Evolutionary conservation across 2,113 vertebrate genomes (phyloP), one percentile per base, ranked within the genome.

Genomic region (Lophochroa leadbeateri): DNA sequence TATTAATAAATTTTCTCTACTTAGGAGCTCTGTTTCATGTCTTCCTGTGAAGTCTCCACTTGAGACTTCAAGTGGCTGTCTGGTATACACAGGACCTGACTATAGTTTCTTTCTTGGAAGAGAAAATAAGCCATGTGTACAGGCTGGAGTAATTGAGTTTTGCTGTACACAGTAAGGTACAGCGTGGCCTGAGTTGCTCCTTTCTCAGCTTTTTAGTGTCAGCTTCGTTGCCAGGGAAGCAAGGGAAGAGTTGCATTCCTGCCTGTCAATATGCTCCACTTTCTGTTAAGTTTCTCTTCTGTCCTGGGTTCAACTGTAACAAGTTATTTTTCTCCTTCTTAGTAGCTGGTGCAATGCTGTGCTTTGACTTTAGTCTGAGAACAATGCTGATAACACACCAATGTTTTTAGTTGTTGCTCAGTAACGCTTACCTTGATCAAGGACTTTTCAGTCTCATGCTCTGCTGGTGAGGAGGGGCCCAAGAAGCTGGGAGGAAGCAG

Each of bases 181-280:
- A 3, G 77, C 1, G 6, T 75, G 44, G 49, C 67, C 81, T 6
- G 28, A 65, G 57, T 70, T 92, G 71, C 87, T 88, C 53, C 77
- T 95, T 93, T 77, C 67, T 90, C 71, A 70, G 82, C 50, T 46
- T 92, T 90, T 94, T 88, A 58, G 9, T 33, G 24, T 89, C 46
- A 82, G 75, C 75, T 58, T 90, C 58, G 58, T 95, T 95, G 75
- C 91, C 68, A 70, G 58, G 82, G 71, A 37, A 85, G 88, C 79
- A 68, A 61, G 71, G 68, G 44, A 85, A 92, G 67, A 64, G 58
- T 68, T 88, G 31, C 43, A 58, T 85, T 92, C 79, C 50, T 86
- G 47, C 60, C 49, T 74, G 53, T 90, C 74, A 61, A 3, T 67
- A 60, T 23, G 53, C 60, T 85, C 77, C 33, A 35, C 68, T 93